Percentiles rank a stretch among this genome's conserved stretches.
Conservation (phyloP, 2,888 invertebrate species). For the Aspidapion aeneum region DNA sequence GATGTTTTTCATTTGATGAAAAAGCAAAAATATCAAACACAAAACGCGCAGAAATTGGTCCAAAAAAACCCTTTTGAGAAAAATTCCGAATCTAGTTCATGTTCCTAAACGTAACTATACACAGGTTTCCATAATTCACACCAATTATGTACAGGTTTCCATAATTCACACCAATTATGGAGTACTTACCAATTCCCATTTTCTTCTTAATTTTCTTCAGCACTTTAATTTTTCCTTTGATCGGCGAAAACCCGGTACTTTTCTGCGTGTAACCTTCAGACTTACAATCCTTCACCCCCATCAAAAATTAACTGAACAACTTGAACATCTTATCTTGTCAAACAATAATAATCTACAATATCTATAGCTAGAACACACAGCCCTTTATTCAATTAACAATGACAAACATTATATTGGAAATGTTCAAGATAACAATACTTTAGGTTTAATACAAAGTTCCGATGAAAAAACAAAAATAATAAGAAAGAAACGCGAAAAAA, state of each 20-base stretch:
- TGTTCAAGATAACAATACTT: not conserved
- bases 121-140: too few species aligned
- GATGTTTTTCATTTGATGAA: too few species aligned
- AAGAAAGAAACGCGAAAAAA: too few species aligned
- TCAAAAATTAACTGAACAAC: slow-evolving; percentile 27
- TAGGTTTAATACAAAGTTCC: not conserved
- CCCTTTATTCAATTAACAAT: not conserved
- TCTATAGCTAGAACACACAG: not conserved
- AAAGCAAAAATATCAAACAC: too few species aligned
- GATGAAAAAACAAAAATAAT: too few species aligned
- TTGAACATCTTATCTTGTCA: not conserved
- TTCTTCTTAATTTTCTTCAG: slow-evolving; percentile 85
- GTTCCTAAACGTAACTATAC: too few species aligned
- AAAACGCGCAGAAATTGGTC: too few species aligned
- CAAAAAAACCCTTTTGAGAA: too few species aligned
- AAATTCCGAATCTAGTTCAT: too few species aligned
- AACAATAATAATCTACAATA: not conserved
- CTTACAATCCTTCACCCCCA: slow-evolving; percentile 47
- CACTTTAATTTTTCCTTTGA: slow-evolving; percentile 78
- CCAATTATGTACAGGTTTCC: too few species aligned
- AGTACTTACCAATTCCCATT: slow-evolving; percentile 78
- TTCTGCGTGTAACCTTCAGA: slow-evolving; percentile 37
- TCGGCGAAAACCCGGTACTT: slow-evolving; percentile 49
- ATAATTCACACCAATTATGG: too few species aligned
- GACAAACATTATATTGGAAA: not conserved